Percentiles rank a stretch among this genome's conserved stretches.
Conservation (phyloP, 2,113 vertebrate species). For the Labeo rohita region DNA sequence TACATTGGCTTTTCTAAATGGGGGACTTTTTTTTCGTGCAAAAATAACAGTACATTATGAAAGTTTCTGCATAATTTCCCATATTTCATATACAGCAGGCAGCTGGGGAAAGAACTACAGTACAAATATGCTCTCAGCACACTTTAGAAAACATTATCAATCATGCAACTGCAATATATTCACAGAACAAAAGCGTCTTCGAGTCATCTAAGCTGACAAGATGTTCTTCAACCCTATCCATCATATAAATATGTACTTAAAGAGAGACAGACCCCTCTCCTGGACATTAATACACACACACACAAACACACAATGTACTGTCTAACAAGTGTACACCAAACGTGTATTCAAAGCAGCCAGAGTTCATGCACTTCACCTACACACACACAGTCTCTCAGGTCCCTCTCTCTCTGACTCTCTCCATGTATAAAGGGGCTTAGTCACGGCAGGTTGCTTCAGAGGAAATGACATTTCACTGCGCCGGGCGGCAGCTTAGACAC, state of each 20-base stretch:
- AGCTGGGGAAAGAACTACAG: neutral
- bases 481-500: slow-evolving; percentile 44
- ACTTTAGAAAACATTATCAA: slow-evolving; percentile 35
- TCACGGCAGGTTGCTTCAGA: slow-evolving; percentile 46
- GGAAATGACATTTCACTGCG: slow-evolving; percentile 62
- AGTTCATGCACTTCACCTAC: neutral
- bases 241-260: slow-evolving; percentile 22
- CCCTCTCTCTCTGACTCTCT: neutral
- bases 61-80: slow-evolving; percentile 1
- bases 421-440: slow-evolving; percentile 48
- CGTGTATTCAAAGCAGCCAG: neutral
- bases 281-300: neutral
- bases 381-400: slow-evolving; percentile 10
- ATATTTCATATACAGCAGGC: slow-evolving; percentile 1
- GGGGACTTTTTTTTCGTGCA: neutral
- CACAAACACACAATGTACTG: neutral
- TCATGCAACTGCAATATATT: neutral
- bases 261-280: neutral
- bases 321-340: slow-evolving; percentile 1
- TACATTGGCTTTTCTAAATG: neutral
- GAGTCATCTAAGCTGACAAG: neutral
- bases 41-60: neutral
- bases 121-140: slow-evolving; percentile 10
- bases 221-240: neutral
- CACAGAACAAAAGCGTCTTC: neutral